Percentiles rank a stretch among this genome's conserved stretches.
phyloP scores from a whole-genome alignment of 2,797 vertebrate species.

The Oophaga sylvatica region DNA sequence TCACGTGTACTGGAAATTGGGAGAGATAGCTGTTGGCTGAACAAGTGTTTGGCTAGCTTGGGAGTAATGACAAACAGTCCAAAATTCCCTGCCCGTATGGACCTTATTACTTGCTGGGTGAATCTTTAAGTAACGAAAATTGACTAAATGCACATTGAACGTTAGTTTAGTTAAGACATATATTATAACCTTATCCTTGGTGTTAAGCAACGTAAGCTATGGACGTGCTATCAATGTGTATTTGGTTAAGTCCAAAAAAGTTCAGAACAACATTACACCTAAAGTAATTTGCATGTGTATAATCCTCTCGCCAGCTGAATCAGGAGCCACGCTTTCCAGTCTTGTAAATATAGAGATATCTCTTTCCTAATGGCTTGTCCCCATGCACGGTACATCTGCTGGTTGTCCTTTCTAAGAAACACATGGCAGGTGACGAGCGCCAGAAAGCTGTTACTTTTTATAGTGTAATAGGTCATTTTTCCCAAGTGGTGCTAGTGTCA shows the following conservation, averaged over 20 bases:
- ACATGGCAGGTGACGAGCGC: background rate
- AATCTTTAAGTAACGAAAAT: background rate
- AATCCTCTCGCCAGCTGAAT: background rate
- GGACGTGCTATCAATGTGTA: background rate
- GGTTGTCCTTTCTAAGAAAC: conserved; percentile 13
- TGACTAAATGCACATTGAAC: background rate
- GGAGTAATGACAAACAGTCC: background rate
- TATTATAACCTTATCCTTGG: background rate
- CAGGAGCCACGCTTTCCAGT: background rate
- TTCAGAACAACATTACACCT: background rate
- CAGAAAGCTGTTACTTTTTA: conserved; percentile 11
- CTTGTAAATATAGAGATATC: background rate
- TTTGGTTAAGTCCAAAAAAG: background rate
- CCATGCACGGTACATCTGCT: conserved; percentile 5
- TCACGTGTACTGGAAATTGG: too few relatives aligned
- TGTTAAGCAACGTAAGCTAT: background rate
- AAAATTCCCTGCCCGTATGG: background rate
- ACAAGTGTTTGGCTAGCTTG: too few relatives aligned
- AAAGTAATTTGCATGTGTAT: background rate
- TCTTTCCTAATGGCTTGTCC: background rate
- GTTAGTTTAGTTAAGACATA: background rate
- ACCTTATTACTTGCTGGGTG: background rate
- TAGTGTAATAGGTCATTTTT: conserved; percentile 16
- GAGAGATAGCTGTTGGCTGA: too few relatives aligned
- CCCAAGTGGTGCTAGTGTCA: background rate